Evolutionary conservation across 2,113 vertebrate genomes (phyloP), one percentile per base, ranked within the genome.

Genomic region (Nyctibius bracteatus): DNA sequence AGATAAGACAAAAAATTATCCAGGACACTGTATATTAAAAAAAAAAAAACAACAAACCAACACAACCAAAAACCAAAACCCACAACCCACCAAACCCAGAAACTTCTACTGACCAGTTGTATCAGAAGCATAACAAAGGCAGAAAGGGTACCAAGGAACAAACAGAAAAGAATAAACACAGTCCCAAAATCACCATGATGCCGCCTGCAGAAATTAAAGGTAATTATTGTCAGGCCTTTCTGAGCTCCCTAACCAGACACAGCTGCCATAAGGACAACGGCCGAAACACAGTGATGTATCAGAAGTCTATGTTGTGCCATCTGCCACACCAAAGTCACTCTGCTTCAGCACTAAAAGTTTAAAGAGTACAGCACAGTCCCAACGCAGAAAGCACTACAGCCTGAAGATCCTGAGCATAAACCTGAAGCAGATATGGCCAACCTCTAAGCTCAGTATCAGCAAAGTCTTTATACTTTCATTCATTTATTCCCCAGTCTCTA

Each of bases 271-370:
- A 92, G 90, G 95, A 90, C 82, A 92, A 39, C 61, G 93, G 94
- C 92, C 96, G 94, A 96, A 74, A 73, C 78, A 11, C 80, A 80
- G 88, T 52, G 88, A 94, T 91, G 71, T 55, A 90, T 93, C 93
- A 80, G 90, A 58, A 70, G 77, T 58, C 85, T 90, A 33, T 58
- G 81, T 90, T n/a, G 62, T 73, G 95, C 95, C 94, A 97, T 96
- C 96, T 97, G 94, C 95, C 92, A 80, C 90, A 37, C 84, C 91
- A 94, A 82, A 94, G 96, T 92, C 81, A 80, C 81, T 92, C 61
- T 18, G 27, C 54, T 81, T 41, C 82, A 94, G 90, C 71, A 74
- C 23, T 55, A 31, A 2, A 92, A 93, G 81, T 92, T 88, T 71
- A 24, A 30, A 31, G 68, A 88, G 71, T 46, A 21, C 82, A 86